phyloP scores from a whole-genome alignment of 2,797 vertebrate species.

The Setipinna tenuifilis region DNA sequence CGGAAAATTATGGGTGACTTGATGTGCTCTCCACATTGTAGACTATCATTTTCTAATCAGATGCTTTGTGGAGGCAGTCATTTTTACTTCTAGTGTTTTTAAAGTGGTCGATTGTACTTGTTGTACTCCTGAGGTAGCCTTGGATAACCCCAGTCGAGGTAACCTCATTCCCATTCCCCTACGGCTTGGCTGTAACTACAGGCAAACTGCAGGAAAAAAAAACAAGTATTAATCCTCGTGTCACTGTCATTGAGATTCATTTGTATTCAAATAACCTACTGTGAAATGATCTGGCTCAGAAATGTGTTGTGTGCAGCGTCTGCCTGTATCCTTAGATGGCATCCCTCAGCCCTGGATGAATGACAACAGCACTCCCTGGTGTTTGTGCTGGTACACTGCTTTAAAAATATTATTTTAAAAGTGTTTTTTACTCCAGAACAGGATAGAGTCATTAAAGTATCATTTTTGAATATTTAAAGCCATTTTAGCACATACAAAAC shows the following conservation, averaged over 20 bases:
- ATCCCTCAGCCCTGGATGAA: neutral
- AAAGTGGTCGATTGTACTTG: neutral
- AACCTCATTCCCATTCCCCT: neutral
- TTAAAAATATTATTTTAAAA: neutral
- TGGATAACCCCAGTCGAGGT: neutral
- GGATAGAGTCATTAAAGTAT: neutral
- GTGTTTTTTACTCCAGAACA: neutral
- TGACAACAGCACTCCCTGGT: neutral
- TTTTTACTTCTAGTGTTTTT: neutral
- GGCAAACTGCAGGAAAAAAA: neutral
- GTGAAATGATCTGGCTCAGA: neutral
- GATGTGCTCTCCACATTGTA: slow-evolving; percentile 1
- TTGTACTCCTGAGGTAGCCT: neutral
- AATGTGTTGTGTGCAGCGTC: neutral
- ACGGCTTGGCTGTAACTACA: neutral
- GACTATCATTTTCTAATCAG: slow-evolving; percentile 21
- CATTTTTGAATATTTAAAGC: neutral
- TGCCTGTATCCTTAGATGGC: neutral
- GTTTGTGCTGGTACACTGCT: neutral
- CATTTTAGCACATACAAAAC: neutral
- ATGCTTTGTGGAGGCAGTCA: neutral
- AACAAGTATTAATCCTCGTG: neutral
- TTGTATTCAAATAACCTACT: neutral
- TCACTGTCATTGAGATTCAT: neutral
- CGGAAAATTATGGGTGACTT: neutral